Percentiles rank a stretch among this genome's conserved stretches.
phyloP scores from a whole-genome alignment of 1,140 invertebrate genomes.

The Drusus annulatus region DNA sequence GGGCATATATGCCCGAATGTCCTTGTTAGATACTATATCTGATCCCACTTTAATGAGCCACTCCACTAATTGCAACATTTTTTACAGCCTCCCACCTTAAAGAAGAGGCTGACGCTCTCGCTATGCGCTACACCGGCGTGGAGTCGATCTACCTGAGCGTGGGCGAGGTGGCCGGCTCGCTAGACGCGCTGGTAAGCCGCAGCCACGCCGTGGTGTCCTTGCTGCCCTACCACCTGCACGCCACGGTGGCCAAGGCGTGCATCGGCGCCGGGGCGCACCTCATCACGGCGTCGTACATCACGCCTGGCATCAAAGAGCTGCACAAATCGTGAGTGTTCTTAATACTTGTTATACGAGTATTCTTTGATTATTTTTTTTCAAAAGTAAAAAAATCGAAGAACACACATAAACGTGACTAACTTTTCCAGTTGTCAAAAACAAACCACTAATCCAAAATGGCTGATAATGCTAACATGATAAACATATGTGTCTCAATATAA shows the following conservation, averaged over 20 bases:
- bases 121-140: constrained; percentile 83
- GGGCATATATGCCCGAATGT: too few species aligned
- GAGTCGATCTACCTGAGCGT: constrained; percentile 89
- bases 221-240: constrained; percentile 93
- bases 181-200: constrained; percentile 62
- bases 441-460: too few species aligned
- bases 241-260: constrained; percentile 87
- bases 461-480: too few species aligned
- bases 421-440: too few species aligned
- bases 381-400: too few species aligned
- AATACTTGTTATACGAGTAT: too few species aligned
- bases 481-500: too few species aligned
- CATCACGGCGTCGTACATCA: constrained; percentile 97
- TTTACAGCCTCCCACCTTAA: constrained; percentile 85
- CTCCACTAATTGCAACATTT: neutral
- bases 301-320: constrained; percentile 85
- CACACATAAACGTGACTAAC: too few species aligned
- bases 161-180: constrained; percentile 81
- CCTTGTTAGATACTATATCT: too few species aligned
- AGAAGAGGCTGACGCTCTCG: constrained; percentile 89
- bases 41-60: too few species aligned
- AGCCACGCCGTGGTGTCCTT: constrained; percentile 82
- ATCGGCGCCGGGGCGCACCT: constrained; percentile 90
- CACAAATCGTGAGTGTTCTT: constrained; percentile 77
- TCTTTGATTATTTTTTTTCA: too few species aligned